These are phyloP conservation scores for Lysiphlebus fabarum DNA, from an alignment of 1,140 invertebrate species.

Conservation along the genomic window DNA sequence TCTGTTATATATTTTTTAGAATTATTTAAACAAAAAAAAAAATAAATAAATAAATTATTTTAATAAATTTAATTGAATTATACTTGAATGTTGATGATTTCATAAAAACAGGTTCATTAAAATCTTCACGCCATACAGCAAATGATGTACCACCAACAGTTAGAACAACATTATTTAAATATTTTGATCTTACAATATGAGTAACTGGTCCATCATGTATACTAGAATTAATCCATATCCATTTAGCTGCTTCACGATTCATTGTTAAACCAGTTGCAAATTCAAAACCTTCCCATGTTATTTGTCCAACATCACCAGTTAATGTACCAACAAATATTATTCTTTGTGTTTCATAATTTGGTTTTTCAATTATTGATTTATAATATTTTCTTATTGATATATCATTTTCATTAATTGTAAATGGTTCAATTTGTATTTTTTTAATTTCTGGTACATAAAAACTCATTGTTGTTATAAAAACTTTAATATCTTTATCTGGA, in stretches of 20 bases:
- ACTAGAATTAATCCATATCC: constrained; percentile 46
- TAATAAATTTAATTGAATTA: no score
- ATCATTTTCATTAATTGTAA: constrained; percentile 16
- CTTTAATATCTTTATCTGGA: constrained; percentile 28
- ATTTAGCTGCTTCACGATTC: constrained; percentile 56
- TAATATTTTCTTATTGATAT: constrained; percentile 33
- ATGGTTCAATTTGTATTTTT: constrained; percentile 28
- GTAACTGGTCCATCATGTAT: constrained; percentile 68
- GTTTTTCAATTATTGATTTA: constrained; percentile 33
- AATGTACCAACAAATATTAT: constrained; percentile 40
- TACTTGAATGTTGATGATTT: constrained; percentile 47
- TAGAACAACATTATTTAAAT: constrained; percentile 55
- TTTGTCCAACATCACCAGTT: constrained; percentile 54
- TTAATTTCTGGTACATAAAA: constrained; percentile 29
- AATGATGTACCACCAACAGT: constrained; percentile 61
- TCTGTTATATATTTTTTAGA: constrained; percentile 28
- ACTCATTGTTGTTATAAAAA: constrained; percentile 37
- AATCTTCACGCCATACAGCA: constrained; percentile 59
- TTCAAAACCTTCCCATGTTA: constrained; percentile 62
- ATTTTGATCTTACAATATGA: constrained; percentile 57
- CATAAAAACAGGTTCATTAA: constrained; percentile 57
- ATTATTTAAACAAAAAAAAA: no score
- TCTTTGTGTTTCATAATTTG: constrained; percentile 26
- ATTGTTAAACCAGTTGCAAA: constrained; percentile 58
- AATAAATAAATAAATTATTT: no score